These are phyloP conservation scores for Gephyroberyx darwinii DNA, from an alignment of 2,797 vertebrate genomes.

Conservation along the genomic window DNA sequence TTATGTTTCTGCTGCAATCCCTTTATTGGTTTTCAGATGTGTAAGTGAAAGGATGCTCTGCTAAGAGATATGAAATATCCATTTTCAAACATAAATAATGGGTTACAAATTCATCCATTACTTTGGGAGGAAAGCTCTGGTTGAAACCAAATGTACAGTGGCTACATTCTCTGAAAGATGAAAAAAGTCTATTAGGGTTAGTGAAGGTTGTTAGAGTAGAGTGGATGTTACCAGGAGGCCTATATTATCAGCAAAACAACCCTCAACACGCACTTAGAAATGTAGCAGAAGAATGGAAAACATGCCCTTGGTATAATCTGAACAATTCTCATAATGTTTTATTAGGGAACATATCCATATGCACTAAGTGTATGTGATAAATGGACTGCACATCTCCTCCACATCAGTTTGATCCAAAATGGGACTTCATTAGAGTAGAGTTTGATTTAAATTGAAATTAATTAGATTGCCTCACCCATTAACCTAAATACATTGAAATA, in stretches of 20 bases:
- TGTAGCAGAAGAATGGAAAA: conserved; percentile 32
- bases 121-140: conserved; percentile 58
- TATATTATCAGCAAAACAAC: conserved; percentile 51
- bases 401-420: conserved; percentile 73
- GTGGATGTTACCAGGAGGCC: conserved; percentile 72
- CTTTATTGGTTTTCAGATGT: conserved; percentile 91
- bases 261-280: conserved; percentile 43
- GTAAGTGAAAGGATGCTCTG: conserved; percentile 89
- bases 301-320: conserved; percentile 23
- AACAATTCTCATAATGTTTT: conserved; percentile 32
- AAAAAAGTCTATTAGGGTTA: conserved; percentile 76
- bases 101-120: conserved; percentile 82
- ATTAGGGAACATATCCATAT: conserved; percentile 45
- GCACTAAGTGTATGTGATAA: conserved; percentile 55
- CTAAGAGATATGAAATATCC: conserved; percentile 88
- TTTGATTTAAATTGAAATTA: conserved; percentile 82
- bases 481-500: conserved; percentile 82
- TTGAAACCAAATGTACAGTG: conserved; percentile 57
- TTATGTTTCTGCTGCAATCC: conserved; percentile 93
- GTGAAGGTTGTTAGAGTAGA: conserved; percentile 69
- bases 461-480: conserved; percentile 83
- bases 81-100: conserved; percentile 86
- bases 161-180: conserved; percentile 64
- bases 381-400: conserved; percentile 64
- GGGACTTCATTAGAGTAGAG: conserved; percentile 78